Evolutionary conservation across 1,140 invertebrate genomes (phyloP).

Genomic region (Brachionus calyciflorus): DNA sequence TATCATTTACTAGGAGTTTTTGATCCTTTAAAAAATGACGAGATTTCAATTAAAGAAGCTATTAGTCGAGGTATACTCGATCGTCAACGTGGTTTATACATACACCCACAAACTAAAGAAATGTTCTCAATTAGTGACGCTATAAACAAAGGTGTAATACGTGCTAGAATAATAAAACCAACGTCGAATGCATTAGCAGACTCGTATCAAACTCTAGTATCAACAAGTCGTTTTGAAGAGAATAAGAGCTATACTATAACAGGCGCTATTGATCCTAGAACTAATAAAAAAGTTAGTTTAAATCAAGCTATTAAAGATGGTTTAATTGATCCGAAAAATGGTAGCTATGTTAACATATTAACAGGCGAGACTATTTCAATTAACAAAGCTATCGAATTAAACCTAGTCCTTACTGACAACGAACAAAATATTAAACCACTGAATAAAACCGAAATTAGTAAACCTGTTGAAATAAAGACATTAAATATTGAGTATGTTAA

Average conservation of each 20-base stretch:
- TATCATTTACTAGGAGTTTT: slow-evolving; percentile 36
- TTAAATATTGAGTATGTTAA: slow-evolving; percentile 62
- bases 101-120: neutral
- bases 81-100: slow-evolving; percentile 48
- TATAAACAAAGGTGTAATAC: slow-evolving; percentile 54
- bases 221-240: slow-evolving; percentile 51
- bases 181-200: slow-evolving; percentile 48
- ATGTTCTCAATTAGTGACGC: slow-evolving; percentile 43
- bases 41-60: slow-evolving; percentile 56
- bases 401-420: slow-evolving; percentile 63
- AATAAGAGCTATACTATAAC: slow-evolving; percentile 60
- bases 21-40: slow-evolving; percentile 55
- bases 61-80: slow-evolving; percentile 55
- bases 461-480: slow-evolving; percentile 46
- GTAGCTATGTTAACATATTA: slow-evolving; percentile 70
- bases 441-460: slow-evolving; percentile 52
- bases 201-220: slow-evolving; percentile 46
- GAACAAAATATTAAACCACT: slow-evolving; percentile 65
- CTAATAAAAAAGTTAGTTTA: slow-evolving; percentile 74
- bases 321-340: slow-evolving; percentile 74
- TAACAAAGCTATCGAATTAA: slow-evolving; percentile 61
- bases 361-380: slow-evolving; percentile 68
- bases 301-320: slow-evolving; percentile 79
- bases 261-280: slow-evolving; percentile 75
- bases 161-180: slow-evolving; percentile 49